Base-by-base conservation (phyloP, 1,140 invertebrate species). In the Polypedilum pembai region DNA sequence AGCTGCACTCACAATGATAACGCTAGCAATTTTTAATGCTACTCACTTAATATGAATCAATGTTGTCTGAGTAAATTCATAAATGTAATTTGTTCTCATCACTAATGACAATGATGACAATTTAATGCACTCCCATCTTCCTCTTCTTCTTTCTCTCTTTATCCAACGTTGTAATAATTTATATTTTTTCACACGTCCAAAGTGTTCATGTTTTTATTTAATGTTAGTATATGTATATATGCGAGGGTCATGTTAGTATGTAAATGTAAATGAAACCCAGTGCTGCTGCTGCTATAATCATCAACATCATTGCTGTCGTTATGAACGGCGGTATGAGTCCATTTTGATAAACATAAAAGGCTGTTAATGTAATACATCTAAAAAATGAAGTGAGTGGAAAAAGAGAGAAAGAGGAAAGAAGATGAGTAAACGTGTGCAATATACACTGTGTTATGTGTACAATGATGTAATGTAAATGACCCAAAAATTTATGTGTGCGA, bases 281-380 rank as follows among this genome's bases (percentile, higher is more conserved):
- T 5, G 5, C 5, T 33, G 24, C 24, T 33, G 24, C 24, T 33
- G n/a, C n/a, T n/a, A n/a, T n/a, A n/a, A 33, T 33, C 1, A 33
- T 33, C 24, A 56, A 12, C 45, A n/a, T 56, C 45, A 56, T 56
- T 56, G n/a, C 8, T 4, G 12, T 56, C 45, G 12, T 56, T 45
- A n/a, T 56, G 45, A 56, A 12, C 12, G 45, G 3, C 12, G 4
- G 12, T 56, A 56, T 56, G 45, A 56, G 45, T 56, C n/a, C 24
- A 33, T n/a, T 56, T 56, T 56, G 45, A 56, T 56, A 56, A 56
- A 56, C 45, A 56, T 56, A n/a, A 56, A 56, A 56, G 45, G 45
- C 45, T 56, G 45, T 56, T 56, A 56, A 56, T 33, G 24, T 33
- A 56, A 56, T 56, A n/a, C 12, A 56, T 56, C 12, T 56, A 56